These are phyloP conservation scores for Hemiscyllium ocellatum DNA, from an alignment of 2,113 vertebrate genomes.

Conservation along the genomic window DNA sequence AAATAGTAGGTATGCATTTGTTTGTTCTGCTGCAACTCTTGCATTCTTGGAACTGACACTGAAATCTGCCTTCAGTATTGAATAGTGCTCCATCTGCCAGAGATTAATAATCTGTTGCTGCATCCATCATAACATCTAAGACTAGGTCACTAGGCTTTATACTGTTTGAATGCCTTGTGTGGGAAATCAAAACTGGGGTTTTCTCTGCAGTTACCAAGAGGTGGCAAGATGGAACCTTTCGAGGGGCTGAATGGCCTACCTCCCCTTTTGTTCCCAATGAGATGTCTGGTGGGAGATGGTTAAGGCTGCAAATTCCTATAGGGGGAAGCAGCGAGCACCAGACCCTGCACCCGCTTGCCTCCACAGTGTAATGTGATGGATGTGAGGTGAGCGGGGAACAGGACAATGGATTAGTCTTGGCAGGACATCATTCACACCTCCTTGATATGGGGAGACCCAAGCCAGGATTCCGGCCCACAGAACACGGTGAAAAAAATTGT, in stretches of 20 bases:
- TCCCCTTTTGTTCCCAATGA: not conserved
- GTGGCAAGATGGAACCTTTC: no score
- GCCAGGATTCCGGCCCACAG: not conserved
- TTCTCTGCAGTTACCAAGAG: not conserved
- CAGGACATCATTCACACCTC: not conserved
- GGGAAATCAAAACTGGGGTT: not conserved
- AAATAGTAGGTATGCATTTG: not conserved
- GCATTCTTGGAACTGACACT: not conserved
- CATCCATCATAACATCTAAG: not conserved
- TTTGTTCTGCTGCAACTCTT: not conserved
- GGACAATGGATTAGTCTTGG: not conserved
- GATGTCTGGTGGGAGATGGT: not conserved
- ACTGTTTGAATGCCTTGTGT: not conserved
- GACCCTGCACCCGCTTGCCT: not conserved
- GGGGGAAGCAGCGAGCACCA: not conserved
- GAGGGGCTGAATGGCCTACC: not conserved
- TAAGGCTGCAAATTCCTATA: not conserved
- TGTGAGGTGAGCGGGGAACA: no score
- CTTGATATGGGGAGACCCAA: not conserved
- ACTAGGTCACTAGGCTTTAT: not conserved
- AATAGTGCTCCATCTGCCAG: not conserved
- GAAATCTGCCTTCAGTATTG: not conserved
- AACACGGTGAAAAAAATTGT: not conserved
- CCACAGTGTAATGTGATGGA: not conserved
- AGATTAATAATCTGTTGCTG: not conserved